phyloP scores from a whole-genome alignment of 2,888 invertebrate species.

The Cantharis nigra region DNA sequence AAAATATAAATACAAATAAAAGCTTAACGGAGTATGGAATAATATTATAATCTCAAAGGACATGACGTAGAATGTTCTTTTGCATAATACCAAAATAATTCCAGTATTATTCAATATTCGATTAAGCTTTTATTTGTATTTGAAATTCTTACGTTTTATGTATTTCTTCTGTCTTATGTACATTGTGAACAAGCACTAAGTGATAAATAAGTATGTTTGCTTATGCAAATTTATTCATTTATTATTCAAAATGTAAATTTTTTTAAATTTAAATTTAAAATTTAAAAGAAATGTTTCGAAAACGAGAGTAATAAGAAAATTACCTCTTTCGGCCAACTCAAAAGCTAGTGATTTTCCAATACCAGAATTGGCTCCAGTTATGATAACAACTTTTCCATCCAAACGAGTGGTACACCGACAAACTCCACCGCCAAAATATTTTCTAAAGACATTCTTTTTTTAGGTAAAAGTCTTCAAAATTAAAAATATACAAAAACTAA shows the following conservation, averaged over 20 bases:
- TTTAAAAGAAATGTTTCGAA: too few relatives aligned
- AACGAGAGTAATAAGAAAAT: background rate
- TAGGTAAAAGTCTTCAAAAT: background rate
- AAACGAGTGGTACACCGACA: slow-evolving; percentile 49
- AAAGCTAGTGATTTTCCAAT: slow-evolving; percentile 62
- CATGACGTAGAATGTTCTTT: too few relatives aligned
- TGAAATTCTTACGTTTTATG: too few relatives aligned
- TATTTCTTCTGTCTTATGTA: too few relatives aligned
- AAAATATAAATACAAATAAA: too few relatives aligned
- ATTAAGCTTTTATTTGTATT: too few relatives aligned
- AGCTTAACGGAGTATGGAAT: too few relatives aligned
- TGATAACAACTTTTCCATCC: slow-evolving; percentile 58
- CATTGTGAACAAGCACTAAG: background rate
- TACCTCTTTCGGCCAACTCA: slow-evolving; percentile 59
- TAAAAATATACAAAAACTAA: background rate
- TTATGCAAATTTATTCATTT: background rate
- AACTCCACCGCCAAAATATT: slow-evolving; percentile 52
- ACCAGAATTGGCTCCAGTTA: slow-evolving; percentile 65
- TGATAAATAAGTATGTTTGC: background rate
- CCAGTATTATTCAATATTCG: too few relatives aligned
- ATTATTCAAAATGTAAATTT: background rate
- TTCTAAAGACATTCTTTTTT: slow-evolving; percentile 41
- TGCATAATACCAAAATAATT: too few relatives aligned
- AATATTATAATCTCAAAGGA: too few relatives aligned
- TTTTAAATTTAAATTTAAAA: too few relatives aligned